Evolutionary conservation across 2,888 invertebrate genomes (phyloP), one percentile per base, ranked within the genome.

Genomic region (Stenichneumon culpator): DNA sequence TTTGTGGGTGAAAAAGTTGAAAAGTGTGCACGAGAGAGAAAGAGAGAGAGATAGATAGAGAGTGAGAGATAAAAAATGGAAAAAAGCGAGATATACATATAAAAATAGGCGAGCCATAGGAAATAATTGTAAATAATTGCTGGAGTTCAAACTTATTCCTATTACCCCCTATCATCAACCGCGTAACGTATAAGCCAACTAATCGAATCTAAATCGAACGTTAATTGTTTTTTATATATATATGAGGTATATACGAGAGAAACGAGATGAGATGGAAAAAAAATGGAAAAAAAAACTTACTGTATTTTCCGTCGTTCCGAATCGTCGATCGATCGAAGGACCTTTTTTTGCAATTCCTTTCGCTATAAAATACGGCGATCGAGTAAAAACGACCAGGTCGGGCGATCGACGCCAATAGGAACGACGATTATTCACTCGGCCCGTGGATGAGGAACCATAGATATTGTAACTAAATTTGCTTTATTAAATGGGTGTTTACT

Each of bases 401-500:
- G 39, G 72, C 32, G 78, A 81, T 73, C 67, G 57, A 60, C 72
- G 80, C 72, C 65, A 25, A 65, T 63, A 74, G 74, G 74, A 86
- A 89, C 68, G 84, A 87, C 74, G 87, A 86, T 89, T 88, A 88
- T 83, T 89, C 86, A 88, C 87, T 89, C 85, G 83, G 87, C 85
- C 89, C 88, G 84, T 83, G 86, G 83, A 87, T 83, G 82, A 86
- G 87, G 88, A 90, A 92, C 87, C 90, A 92, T 91, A 90, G 91
- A 92, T 92, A 93, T 90, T 93, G 93, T 93, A 93, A 93, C 90
- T 92, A 91, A 93, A 93, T 93, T 93, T 93, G 93, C 93, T 93
- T 93, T 93, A 93, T 93, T 93, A 92, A 93, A 93, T 93, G 93
- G 92, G 93, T 93, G 93, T 93, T 93, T 93, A 93, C 91, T 93